A percentile compares a stretch with the other conserved stretches of the same genome.
Conservation (phyloP, 2,888 invertebrate genomes). For the Polietes domitor region DNA sequence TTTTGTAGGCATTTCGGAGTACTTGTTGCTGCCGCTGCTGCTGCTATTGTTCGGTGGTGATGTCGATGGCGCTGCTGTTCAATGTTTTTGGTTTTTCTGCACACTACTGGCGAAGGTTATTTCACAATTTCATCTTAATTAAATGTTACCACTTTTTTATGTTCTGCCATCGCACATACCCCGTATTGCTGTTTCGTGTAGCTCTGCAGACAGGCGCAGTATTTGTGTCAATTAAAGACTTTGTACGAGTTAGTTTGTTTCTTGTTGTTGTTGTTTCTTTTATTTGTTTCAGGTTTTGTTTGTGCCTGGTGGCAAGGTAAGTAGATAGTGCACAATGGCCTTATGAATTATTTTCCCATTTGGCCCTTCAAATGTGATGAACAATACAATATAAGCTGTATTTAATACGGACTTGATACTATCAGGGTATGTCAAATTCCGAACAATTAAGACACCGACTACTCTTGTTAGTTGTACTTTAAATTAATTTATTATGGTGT, state of each 20-base stretch:
- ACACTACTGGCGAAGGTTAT: conserved; percentile 53
- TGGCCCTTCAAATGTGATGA: too few relatives aligned
- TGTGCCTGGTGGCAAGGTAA: conserved; percentile 51
- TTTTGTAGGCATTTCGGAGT: conserved; percentile 33
- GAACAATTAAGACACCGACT: too few relatives aligned
- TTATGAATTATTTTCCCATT: not conserved
- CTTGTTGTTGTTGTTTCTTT: conserved; percentile 24
- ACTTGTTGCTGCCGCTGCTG: conserved; percentile 4
- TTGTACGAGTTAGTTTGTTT: conserved; percentile 7
- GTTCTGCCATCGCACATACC: conserved; percentile 33
- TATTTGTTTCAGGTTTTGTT: not conserved
- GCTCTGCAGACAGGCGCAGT: conserved; percentile 18
- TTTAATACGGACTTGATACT: too few relatives aligned
- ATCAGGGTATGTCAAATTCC: too few relatives aligned
- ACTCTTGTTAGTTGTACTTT: too few relatives aligned
- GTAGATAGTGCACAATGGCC: too few relatives aligned
- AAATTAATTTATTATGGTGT: too few relatives aligned
- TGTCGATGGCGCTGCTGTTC: not conserved
- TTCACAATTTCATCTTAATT: conserved; percentile 61
- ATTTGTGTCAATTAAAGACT: conserved; percentile 44
- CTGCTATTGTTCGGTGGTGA: conserved; percentile 16
- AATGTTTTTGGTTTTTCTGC: conserved; percentile 23
- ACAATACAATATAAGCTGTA: too few relatives aligned
- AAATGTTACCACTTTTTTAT: conserved; percentile 47
- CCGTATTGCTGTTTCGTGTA: not conserved